Conservation (phyloP, 2,888 invertebrate genomes). For the Pseudococcus jackbeardsleyi region DNA sequence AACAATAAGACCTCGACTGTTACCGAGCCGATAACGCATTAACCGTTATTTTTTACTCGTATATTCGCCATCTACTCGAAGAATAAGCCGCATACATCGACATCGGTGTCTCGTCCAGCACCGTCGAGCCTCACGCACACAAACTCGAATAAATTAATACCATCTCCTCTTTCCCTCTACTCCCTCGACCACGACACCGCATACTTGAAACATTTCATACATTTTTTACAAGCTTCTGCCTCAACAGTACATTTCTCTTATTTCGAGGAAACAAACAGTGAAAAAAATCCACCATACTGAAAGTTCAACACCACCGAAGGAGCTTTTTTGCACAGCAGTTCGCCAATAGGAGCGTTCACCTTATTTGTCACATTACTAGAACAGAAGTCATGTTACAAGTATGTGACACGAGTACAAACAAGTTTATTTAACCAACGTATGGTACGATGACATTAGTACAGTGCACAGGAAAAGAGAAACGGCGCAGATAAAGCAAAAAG, state of each 20-base stretch:
- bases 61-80: conserved; percentile 27
- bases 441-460: conserved; percentile 29
- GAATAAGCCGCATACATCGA: not conserved
- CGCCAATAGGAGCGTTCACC: conserved; percentile 46
- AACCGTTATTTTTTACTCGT: conserved; percentile 19
- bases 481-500: not conserved
- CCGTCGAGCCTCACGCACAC: not conserved
- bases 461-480: not conserved
- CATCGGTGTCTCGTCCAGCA: not conserved
- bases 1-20: conserved; percentile 24
- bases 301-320: not conserved
- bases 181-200: not conserved
- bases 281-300: not conserved
- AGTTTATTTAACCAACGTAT: conserved; percentile 35
- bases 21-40: not conserved
- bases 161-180: not conserved
- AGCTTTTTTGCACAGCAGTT: conserved; percentile 28
- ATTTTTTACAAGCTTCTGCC: not conserved
- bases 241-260: not conserved
- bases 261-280: not conserved
- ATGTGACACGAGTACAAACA: conserved; percentile 51
- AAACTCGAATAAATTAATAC: conserved; percentile 19
- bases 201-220: conserved; percentile 8
- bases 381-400: conserved; percentile 53
- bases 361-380: conserved; percentile 56